Conservation (phyloP, 1,140 invertebrate species). For the Limonius californicus region DNA sequence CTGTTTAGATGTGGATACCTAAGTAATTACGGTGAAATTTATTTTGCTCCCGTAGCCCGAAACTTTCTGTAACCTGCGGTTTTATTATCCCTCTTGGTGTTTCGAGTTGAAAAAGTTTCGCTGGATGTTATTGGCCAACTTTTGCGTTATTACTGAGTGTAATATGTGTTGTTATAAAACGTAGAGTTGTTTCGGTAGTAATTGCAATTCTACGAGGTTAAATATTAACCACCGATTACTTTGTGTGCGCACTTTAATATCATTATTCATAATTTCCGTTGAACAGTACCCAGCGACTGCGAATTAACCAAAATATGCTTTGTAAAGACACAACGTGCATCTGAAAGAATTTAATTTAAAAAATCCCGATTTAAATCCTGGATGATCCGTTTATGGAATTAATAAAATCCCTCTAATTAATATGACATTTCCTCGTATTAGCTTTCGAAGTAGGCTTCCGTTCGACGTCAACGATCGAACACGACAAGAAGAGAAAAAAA, state of each 20-base stretch:
- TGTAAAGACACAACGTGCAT: too few relatives aligned
- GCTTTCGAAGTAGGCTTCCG: not conserved
- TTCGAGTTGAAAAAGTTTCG: not conserved
- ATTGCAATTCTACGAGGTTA: too few relatives aligned
- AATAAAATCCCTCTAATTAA: not conserved
- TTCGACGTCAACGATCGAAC: not conserved
- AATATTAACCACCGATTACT: too few relatives aligned
- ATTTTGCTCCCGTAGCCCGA: not conserved
- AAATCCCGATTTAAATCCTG: not conserved
- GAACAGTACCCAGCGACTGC: too few relatives aligned
- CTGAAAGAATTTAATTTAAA: not conserved
- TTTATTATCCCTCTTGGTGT: not conserved
- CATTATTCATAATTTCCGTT: too few relatives aligned
- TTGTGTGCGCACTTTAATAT: not conserved
- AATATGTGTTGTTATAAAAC: not conserved
- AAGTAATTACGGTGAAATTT: not conserved
- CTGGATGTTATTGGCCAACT: slow-evolving; percentile 1
- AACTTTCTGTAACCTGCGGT: not conserved
- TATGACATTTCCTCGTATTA: not conserved
- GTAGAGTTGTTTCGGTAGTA: too few relatives aligned
- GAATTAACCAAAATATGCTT: too few relatives aligned
- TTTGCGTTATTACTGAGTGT: not conserved
- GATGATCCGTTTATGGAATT: not conserved
- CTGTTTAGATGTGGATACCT: not conserved
- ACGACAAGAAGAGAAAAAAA: not conserved